A percentile compares a stretch with the other conserved stretches of the same genome.
Evolutionary conservation across 2,797 vertebrate genomes (phyloP).

Genomic region (Lutjanus argentimaculatus): DNA sequence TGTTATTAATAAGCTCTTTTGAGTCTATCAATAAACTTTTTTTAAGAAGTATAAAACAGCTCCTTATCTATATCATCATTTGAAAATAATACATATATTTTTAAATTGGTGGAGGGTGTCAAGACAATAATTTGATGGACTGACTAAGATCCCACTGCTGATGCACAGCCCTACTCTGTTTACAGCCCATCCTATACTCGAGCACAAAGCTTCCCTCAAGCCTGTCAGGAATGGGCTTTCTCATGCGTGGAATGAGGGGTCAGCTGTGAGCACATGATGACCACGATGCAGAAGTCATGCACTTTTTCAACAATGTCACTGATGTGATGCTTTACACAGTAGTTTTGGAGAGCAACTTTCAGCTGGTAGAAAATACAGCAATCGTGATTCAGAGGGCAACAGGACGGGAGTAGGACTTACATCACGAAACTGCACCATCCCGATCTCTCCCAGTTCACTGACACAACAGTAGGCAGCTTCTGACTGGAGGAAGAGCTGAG

Average conservation of each 20-base stretch:
- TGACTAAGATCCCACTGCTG: not conserved
- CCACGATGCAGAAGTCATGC: slow-evolving; percentile 59
- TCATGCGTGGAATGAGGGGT: slow-evolving; percentile 62
- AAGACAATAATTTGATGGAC: not conserved
- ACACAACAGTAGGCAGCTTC: slow-evolving; percentile 98
- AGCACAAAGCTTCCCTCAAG: slow-evolving; percentile 65
- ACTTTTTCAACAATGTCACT: slow-evolving; percentile 41
- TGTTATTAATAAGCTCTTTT: fast-evolving
- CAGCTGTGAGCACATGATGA: slow-evolving; percentile 80
- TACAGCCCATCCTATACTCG: slow-evolving; percentile 10
- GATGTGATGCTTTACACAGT: slow-evolving; percentile 5
- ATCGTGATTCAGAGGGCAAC: not conserved
- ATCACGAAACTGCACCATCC: slow-evolving; percentile 98
- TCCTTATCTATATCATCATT: not conserved
- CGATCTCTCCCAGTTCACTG: slow-evolving; percentile 96
- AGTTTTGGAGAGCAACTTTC: not conserved
- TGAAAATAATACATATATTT: not conserved
- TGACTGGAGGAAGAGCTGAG: slow-evolving; percentile 96
- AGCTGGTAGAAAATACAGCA: not conserved
- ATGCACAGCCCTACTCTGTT: slow-evolving; percentile 37
- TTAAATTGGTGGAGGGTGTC: not conserved
- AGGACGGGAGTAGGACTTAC: slow-evolving; percentile 84
- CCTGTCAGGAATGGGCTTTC: slow-evolving; percentile 47
- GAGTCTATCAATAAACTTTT: not conserved
- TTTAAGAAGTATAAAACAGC: not conserved